Conservation (phyloP, 2,888 invertebrate genomes). For the Stenotaenia linearis region DNA sequence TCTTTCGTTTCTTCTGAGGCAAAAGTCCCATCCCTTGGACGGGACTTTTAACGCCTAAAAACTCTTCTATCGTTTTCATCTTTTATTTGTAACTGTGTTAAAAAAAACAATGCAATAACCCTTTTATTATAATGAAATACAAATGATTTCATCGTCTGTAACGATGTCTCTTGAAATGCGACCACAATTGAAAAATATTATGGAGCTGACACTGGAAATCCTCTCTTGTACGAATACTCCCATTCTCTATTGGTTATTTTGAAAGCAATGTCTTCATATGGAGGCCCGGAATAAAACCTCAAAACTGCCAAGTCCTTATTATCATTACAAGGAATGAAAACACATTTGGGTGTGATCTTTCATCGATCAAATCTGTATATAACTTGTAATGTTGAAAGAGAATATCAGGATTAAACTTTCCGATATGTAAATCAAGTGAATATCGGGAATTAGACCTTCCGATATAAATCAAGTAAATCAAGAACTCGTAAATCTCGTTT, state of each 20-base stretch:
- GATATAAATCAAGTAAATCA: no score
- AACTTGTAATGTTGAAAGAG: constrained; percentile 99
- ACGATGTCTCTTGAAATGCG: constrained; percentile 96
- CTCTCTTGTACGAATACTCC: constrained; percentile 97
- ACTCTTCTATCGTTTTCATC: no score
- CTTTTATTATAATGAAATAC: no score
- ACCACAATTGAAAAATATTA: constrained; percentile 99
- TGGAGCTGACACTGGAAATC: constrained; percentile 98
- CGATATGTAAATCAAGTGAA: no score
- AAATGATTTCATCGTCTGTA: constrained; percentile 60
- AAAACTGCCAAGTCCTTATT: constrained; percentile 92
- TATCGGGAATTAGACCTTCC: no score
- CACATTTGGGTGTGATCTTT: constrained; percentile 88
- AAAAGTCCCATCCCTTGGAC: no score
- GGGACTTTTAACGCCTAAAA: no score
- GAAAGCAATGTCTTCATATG: constrained; percentile 98
- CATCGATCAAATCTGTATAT: constrained; percentile 97
- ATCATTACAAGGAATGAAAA: constrained; percentile 80
- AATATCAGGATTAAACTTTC: no score
- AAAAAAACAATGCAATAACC: no score
- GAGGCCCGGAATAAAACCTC: constrained; percentile 95
- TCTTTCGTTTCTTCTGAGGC: no score
- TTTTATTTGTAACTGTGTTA: no score
- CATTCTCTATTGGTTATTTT: constrained; percentile 98
- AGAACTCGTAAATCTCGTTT: no score